These are phyloP conservation scores for Microctenopoma stevenorrisi DNA, from an alignment of 2,797 vertebrate species.

Conservation along the genomic window DNA sequence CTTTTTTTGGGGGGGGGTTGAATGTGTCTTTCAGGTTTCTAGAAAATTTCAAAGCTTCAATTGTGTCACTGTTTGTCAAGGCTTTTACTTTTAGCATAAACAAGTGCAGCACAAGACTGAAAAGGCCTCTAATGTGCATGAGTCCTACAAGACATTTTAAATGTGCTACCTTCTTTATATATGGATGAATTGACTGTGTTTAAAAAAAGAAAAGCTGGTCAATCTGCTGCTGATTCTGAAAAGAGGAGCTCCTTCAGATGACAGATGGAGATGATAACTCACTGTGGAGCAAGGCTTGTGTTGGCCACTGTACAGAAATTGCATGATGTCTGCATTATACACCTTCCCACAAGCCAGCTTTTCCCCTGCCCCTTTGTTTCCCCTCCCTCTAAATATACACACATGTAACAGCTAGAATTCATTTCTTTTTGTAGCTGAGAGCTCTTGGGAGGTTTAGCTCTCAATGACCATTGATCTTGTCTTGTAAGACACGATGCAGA, in stretches of 20 bases:
- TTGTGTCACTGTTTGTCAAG: slow-evolving; percentile 38
- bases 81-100: slow-evolving; percentile 34
- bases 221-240: slow-evolving; percentile 16
- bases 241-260: slow-evolving; percentile 43
- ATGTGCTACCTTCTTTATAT: slow-evolving; percentile 14
- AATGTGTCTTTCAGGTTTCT: slow-evolving; percentile 13
- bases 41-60: slow-evolving; percentile 19
- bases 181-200: slow-evolving; percentile 24
- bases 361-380: slow-evolving; percentile 49
- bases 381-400: slow-evolving; percentile 17
- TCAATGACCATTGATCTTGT: slow-evolving; percentile 67
- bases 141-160: slow-evolving; percentile 35
- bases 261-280: slow-evolving; percentile 65
- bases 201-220: neutral
- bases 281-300: slow-evolving; percentile 53
- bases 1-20: neutral
- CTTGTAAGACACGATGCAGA: slow-evolving; percentile 64
- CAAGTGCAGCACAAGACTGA: slow-evolving; percentile 25
- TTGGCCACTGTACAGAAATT: slow-evolving; percentile 63
- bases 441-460: slow-evolving; percentile 52
- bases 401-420: slow-evolving; percentile 26
- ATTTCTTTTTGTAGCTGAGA: slow-evolving; percentile 28
- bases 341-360: slow-evolving; percentile 39
- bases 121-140: slow-evolving; percentile 46
- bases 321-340: slow-evolving; percentile 65